phyloP scores from a whole-genome alignment of 2,113 vertebrate genomes.

The Himantopus leucocephalus region DNA sequence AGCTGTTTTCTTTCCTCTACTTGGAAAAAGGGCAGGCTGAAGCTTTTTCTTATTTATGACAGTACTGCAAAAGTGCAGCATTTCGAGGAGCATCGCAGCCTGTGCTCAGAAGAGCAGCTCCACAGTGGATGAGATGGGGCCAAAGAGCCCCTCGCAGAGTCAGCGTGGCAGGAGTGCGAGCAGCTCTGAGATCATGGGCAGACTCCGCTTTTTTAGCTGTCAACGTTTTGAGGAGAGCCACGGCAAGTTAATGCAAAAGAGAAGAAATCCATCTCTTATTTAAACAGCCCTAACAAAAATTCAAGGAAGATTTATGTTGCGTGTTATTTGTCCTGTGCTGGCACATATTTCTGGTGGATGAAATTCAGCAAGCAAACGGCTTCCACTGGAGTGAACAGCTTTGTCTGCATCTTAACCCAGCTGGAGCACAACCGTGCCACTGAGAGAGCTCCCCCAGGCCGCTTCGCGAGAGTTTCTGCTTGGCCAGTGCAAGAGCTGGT shows the following conservation, averaged over 20 bases:
- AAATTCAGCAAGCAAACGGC: neutral
- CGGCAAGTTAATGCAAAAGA: neutral
- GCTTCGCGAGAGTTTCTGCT: neutral
- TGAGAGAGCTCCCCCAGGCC: neutral
- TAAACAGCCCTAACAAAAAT: neutral
- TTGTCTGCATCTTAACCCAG: neutral
- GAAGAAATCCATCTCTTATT: neutral
- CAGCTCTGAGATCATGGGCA: neutral
- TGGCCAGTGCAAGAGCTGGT: neutral
- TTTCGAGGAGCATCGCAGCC: neutral
- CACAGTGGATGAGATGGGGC: accelerated
- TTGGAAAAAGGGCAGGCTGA: neutral
- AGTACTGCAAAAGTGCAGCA: neutral
- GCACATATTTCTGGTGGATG: neutral
- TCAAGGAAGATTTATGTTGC: neutral
- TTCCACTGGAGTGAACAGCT: neutral
- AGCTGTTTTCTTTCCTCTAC: neutral
- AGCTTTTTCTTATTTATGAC: neutral
- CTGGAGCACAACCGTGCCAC: neutral
- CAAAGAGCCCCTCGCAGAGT: neutral
- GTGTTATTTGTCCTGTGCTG: neutral
- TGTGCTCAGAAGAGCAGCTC: neutral
- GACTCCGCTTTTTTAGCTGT: neutral
- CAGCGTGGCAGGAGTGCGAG: neutral
- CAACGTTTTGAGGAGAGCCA: neutral